phyloP scores from a whole-genome alignment of 2,797 vertebrate species.

The Lutjanus argentimaculatus region DNA sequence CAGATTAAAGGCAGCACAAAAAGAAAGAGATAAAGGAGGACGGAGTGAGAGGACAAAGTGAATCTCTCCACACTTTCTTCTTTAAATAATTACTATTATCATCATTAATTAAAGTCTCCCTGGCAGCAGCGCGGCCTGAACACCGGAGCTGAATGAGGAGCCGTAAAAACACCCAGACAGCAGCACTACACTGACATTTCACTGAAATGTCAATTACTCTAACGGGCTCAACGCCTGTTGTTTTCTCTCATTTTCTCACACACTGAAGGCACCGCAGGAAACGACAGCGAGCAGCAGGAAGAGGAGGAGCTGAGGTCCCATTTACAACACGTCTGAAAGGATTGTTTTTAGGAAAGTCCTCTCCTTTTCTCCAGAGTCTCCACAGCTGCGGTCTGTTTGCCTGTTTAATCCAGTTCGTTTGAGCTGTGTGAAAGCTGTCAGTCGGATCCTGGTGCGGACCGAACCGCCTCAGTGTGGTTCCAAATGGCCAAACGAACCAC shows the following conservation, averaged over 20 bases:
- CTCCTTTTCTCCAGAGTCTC: no score
- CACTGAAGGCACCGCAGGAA: not conserved
- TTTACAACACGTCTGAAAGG: not conserved
- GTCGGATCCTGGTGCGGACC: no score
- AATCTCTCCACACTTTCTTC: slow-evolving; percentile 8
- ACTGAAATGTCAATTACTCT: slow-evolving; percentile 18
- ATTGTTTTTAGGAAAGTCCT: no score
- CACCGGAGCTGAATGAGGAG: not conserved
- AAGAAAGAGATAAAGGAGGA: slow-evolving; percentile 9
- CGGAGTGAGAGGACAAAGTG: slow-evolving; percentile 4
- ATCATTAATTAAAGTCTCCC: slow-evolving; percentile 18
- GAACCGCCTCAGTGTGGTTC: no score
- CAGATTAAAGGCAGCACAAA: slow-evolving; percentile 33
- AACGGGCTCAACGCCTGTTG: slow-evolving; percentile 2
- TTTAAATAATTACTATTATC: slow-evolving; percentile 21
- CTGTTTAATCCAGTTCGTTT: no score
- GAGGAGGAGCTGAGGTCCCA: not conserved
- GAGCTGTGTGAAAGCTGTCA: no score
- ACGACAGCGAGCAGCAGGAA: not conserved
- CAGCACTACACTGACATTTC: slow-evolving; percentile 3
- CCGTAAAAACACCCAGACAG: not conserved
- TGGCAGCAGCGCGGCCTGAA: slow-evolving; percentile 1
- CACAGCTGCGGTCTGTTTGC: no score
- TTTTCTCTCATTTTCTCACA: not conserved
- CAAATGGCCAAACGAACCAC: no score